A percentile compares a stretch with the other conserved stretches of the same genome.
These are phyloP conservation scores for Choristoneura fumiferana DNA, from an alignment of 1,140 invertebrate genomes.

Conservation along the genomic window DNA sequence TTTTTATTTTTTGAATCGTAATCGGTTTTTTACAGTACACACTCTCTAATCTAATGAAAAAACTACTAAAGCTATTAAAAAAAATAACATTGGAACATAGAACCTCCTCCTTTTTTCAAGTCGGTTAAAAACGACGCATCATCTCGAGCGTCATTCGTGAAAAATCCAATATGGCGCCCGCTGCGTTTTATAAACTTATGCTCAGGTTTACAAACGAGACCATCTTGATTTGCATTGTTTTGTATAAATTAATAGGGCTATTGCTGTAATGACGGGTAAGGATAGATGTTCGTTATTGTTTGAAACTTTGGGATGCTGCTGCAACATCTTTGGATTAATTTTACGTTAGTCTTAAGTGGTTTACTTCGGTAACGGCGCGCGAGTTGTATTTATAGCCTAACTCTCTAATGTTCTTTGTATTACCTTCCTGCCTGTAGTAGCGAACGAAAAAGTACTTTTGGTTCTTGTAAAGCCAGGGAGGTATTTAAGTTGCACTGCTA, in stretches of 20 bases:
- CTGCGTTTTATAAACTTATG: no score
- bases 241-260: constrained; percentile 14
- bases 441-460: background rate
- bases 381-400: constrained; percentile 43
- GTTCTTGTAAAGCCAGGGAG: constrained; percentile 3
- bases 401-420: constrained; percentile 45
- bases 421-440: constrained; percentile 23
- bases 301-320: constrained; percentile 17
- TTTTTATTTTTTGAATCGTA: no score
- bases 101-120: no score
- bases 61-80: no score
- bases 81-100: no score
- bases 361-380: constrained; percentile 35
- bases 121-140: no score
- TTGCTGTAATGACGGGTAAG: constrained; percentile 8
- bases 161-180: no score
- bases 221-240: no score
- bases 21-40: no score
- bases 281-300: constrained; percentile 12
- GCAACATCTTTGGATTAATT: constrained; percentile 42
- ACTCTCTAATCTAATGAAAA: no score
- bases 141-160: no score
- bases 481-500: constrained; percentile 4
- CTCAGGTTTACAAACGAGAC: no score
- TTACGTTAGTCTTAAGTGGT: constrained; percentile 45